Evolutionary conservation across 2,797 vertebrate genomes (phyloP).

Genomic region (Megalops cyprinoides): DNA sequence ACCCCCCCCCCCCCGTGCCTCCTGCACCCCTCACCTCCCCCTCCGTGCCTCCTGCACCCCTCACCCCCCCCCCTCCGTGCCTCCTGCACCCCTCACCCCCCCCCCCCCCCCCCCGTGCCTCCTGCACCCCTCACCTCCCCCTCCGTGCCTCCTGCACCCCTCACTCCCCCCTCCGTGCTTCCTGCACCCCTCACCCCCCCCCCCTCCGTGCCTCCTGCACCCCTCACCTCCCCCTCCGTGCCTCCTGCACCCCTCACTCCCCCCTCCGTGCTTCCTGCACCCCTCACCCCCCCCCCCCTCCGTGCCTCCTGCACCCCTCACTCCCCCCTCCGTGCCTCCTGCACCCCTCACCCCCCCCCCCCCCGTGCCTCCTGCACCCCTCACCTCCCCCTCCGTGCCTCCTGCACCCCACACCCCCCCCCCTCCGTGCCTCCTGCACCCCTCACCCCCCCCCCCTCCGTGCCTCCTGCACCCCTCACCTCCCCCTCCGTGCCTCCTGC

Average conservation of each 20-base stretch:
- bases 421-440: no score
- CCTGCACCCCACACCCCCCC: conserved; percentile 63
- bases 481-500: conserved; percentile 8
- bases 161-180: no score
- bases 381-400: conserved; percentile 72
- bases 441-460: no score
- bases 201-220: background rate
- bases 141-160: conserved; percentile 35
- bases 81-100: conserved; percentile 59
- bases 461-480: conserved; percentile 31
- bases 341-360: conserved; percentile 68
- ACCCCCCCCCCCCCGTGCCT: no score
- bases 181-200: conserved; percentile 63
- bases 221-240: conserved; percentile 75
- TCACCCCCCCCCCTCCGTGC: no score
- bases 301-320: conserved; percentile 46
- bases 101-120: conserved; percentile 29
- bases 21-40: conserved; percentile 66
- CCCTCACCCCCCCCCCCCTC: no score
- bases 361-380: conserved; percentile 35
- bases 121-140: no score
- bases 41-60: conserved; percentile 35
- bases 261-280: background rate
- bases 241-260: conserved; percentile 56
- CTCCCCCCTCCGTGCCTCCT: no score